Percentiles rank a stretch among this genome's conserved stretches.
Conservation (phyloP, 1,140 invertebrate species). For the Drosophila albomicans region DNA sequence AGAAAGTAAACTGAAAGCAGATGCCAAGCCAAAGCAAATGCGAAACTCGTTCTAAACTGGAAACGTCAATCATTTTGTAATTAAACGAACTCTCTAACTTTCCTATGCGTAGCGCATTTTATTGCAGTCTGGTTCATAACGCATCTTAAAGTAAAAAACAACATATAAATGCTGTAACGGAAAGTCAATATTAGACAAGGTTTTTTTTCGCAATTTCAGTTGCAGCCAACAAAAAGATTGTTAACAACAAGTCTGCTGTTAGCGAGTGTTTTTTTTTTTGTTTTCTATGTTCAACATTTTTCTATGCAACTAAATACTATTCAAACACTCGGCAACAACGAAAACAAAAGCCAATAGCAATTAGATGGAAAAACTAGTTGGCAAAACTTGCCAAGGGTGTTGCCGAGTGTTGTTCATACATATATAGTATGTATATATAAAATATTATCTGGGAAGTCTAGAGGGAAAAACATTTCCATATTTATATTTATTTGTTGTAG, state of each 20-base stretch:
- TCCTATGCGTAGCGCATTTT: conserved; percentile 2
- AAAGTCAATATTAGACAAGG: conserved; percentile 28
- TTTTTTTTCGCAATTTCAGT: conserved; percentile 33
- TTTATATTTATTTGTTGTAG: conserved; percentile 10
- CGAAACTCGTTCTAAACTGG: conserved; percentile 10
- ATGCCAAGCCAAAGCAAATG: not conserved
- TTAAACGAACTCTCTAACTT: not conserved
- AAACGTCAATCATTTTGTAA: conserved; percentile 13
- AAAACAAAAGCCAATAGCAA: conserved; percentile 59
- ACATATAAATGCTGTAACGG: not conserved
- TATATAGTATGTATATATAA: no score
- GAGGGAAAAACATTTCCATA: conserved; percentile 36
- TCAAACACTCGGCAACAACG: conserved; percentile 7
- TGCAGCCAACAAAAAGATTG: conserved; percentile 40
- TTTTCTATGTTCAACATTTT: conserved; percentile 49
- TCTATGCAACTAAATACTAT: conserved; percentile 57
- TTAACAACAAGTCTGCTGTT: conserved; percentile 10
- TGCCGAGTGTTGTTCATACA: no score
- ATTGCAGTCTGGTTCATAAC: not conserved
- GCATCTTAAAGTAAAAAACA: conserved; percentile 6
- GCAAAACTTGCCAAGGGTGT: conserved; percentile 20
- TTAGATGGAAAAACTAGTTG: conserved; percentile 70
- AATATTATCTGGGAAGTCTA: conserved; percentile 13
- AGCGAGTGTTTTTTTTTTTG: not conserved
- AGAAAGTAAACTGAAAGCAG: conserved; percentile 11